Conservation (phyloP, 2,888 invertebrate species). For the Thymelicus sylvestris region DNA sequence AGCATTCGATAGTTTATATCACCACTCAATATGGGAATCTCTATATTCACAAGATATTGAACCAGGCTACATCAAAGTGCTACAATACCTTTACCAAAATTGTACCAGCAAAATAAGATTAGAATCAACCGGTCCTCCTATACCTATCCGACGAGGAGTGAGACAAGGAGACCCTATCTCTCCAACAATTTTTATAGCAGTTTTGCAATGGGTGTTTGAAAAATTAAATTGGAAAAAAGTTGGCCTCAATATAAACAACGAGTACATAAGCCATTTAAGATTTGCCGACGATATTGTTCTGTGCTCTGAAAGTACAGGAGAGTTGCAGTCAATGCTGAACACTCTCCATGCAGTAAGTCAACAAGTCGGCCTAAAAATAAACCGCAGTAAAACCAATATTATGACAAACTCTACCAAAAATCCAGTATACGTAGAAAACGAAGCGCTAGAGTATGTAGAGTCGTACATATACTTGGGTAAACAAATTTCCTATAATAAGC, state of each 20-base stretch:
- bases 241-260: slow-evolving; percentile 1
- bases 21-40: too few relatives aligned
- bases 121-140: neutral
- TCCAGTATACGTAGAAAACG: neutral
- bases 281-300: slow-evolving; percentile 9
- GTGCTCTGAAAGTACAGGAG: neutral
- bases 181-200: slow-evolving; percentile 21
- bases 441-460: neutral
- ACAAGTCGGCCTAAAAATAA: neutral
- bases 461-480: neutral
- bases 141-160: slow-evolving; percentile 11
- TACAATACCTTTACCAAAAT: too few relatives aligned
- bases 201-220: slow-evolving; percentile 4
- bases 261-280: neutral
- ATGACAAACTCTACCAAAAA: slow-evolving; percentile 11
- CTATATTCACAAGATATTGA: too few relatives aligned
- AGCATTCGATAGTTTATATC: too few relatives aligned
- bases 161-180: slow-evolving; percentile 29
- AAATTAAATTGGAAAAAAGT: slow-evolving; percentile 17
- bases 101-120: neutral
- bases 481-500: neutral
- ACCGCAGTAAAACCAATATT: neutral
- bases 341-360: neutral
- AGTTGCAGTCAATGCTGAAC: neutral
- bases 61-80: too few relatives aligned